phyloP scores from a whole-genome alignment of 1,140 invertebrate genomes.

The Psix sp. region DNA sequence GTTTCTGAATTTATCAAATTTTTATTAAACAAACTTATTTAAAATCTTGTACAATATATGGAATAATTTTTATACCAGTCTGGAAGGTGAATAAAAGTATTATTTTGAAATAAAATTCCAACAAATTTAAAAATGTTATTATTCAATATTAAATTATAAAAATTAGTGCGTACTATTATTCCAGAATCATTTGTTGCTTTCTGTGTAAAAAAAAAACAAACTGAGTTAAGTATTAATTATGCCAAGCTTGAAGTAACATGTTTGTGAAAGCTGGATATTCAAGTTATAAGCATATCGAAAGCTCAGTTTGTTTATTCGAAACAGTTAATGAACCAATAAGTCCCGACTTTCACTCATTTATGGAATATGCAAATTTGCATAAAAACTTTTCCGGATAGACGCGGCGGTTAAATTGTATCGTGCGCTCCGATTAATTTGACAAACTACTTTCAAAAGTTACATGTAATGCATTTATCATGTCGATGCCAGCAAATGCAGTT shows the following conservation, averaged over 20 bases:
- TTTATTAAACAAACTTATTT: too few relatives aligned
- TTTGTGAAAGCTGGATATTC: not conserved
- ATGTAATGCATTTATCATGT: constrained; percentile 43
- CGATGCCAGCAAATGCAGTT: constrained; percentile 32
- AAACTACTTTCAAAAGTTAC: constrained; percentile 49
- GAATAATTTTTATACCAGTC: too few relatives aligned
- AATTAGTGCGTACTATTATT: too few relatives aligned
- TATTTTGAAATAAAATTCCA: too few relatives aligned
- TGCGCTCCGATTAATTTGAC: constrained; percentile 52
- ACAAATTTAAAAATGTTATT: too few relatives aligned
- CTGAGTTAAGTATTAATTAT: too few relatives aligned
- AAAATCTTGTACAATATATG: too few relatives aligned
- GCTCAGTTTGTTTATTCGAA: constrained; percentile 2
- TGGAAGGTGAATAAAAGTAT: too few relatives aligned
- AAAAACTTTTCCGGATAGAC: constrained; percentile 21
- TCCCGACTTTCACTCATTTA: constrained; percentile 28
- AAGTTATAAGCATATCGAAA: constrained; percentile 2
- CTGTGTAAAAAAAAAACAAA: too few relatives aligned
- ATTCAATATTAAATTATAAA: too few relatives aligned
- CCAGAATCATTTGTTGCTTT: too few relatives aligned
- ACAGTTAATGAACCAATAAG: constrained; percentile 18
- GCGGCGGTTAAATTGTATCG: constrained; percentile 24
- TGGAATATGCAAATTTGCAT: constrained; percentile 43
- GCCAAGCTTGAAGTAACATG: not conserved
- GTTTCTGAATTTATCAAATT: too few relatives aligned